A percentile compares a stretch with the other conserved stretches of the same genome.
Evolutionary conservation across 2,797 vertebrate genomes (phyloP).

Genomic region (Sternotherus odoratus): DNA sequence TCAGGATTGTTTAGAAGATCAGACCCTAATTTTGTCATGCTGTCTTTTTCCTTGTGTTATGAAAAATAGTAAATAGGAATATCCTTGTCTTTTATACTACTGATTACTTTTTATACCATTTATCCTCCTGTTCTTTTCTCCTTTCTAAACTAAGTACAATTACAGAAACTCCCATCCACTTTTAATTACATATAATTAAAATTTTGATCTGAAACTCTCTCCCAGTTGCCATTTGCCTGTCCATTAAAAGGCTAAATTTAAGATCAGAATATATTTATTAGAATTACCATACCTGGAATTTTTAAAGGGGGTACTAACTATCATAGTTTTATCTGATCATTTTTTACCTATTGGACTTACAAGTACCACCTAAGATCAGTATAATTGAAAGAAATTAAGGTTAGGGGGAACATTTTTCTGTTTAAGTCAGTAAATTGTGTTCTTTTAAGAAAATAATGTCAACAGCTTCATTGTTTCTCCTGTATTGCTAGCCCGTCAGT

Average conservation of each 20-base stretch:
- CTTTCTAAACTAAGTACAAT: background rate
- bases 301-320: background rate
- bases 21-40: background rate
- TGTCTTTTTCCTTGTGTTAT: background rate
- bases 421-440: background rate
- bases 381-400: background rate
- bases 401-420: background rate
- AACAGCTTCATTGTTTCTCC: background rate
- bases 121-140: background rate
- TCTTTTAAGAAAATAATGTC: background rate
- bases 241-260: background rate
- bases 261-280: background rate
- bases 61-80: background rate
- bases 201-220: background rate
- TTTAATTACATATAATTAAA: background rate
- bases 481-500: background rate
- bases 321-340: background rate
- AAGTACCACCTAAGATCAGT: background rate
- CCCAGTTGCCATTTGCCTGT: background rate
- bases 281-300: background rate
- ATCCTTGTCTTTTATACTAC: background rate
- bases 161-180: background rate
- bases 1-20: slow-evolving; percentile 9
- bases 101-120: background rate
- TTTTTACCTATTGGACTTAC: background rate